phyloP scores from a whole-genome alignment of 2,113 vertebrate genomes.

The Paralichthys olivaceus region DNA sequence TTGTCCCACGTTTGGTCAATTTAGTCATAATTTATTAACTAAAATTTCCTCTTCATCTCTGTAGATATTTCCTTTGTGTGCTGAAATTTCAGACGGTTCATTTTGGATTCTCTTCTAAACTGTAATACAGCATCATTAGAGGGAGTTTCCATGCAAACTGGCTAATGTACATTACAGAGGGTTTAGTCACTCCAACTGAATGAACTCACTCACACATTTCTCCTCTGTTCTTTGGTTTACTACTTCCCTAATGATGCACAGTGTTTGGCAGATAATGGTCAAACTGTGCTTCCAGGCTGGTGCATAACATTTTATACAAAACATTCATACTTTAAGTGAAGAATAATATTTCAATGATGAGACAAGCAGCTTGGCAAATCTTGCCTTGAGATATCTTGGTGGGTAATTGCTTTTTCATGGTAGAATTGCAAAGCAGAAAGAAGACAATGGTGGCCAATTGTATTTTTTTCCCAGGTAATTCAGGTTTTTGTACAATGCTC shows the following conservation, averaged over 20 bases:
- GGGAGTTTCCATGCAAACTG: not conserved
- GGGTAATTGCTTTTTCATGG: slow-evolving; percentile 17
- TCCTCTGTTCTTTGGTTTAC: not conserved
- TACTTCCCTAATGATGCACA: not conserved
- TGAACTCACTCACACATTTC: not conserved
- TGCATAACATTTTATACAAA: not conserved
- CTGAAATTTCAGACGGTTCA: not conserved
- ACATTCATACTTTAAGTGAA: not conserved
- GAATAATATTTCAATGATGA: not conserved
- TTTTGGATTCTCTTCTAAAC: not conserved
- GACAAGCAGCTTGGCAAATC: slow-evolving; percentile 6
- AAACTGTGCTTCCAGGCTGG: slow-evolving; percentile 1
- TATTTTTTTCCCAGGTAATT: slow-evolving; percentile 14
- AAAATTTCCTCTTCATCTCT: not conserved
- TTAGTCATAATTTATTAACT: not conserved
- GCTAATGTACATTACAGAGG: not conserved
- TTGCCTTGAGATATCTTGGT: slow-evolving; percentile 1
- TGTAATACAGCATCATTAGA: not conserved
- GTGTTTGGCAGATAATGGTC: not conserved
- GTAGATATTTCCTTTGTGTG: not conserved
- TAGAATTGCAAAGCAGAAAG: slow-evolving; percentile 8
- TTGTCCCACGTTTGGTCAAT: not conserved
- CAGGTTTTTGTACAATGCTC: slow-evolving; percentile 25
- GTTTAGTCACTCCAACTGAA: not conserved
- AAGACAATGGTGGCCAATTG: slow-evolving; percentile 10